Evolutionary conservation across 1,140 invertebrate genomes (phyloP), one percentile per base, ranked within the genome.

Genomic region (Amyelois transitella): DNA sequence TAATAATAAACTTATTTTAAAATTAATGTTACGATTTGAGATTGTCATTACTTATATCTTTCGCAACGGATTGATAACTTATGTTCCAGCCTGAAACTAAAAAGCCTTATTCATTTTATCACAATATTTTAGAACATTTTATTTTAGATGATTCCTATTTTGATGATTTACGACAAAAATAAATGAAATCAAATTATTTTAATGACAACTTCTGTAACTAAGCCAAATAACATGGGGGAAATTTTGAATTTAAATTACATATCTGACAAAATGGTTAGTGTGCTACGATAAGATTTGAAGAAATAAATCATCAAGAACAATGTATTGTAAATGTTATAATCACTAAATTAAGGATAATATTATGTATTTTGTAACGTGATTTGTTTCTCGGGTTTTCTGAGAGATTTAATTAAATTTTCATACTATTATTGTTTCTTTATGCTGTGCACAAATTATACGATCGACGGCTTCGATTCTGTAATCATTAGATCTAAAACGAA

Each of bases 251-350:
- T 88, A 88, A 80, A 83, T 77, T 67, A 88, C 85, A 88, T 88
- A 88, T 88, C 85, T 85, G 78, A 88, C 79, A 86, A 86, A 81
- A 86, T 88, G 85, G 85, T 88, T 88, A 88, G 85, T 88, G 85
- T 88, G 81, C 78, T 86, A 86, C 82, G 77, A 80, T 86, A 85
- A 83, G 84, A 77, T 78, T 85, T 81, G 58, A 69, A 61, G 77
- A 75, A 45, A 69, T 68, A 70, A 77, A 74, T 75, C 78, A 83
- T 82, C 85, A 83, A 78, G 71, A 81, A 84, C 81, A 81, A 85
- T 86, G 80, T 86, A 86, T 85, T 81, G 83, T 86, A 87, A 77
- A 76, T 83, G 81, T 82, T 69, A 72, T 83, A 81, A 86, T 83
- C 79, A 82, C 79, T 77, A 79, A 57, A 75, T 81, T 77, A 85